Evolutionary conservation across 2,888 invertebrate species (phyloP).

Genomic region (Buathra laborator): DNA sequence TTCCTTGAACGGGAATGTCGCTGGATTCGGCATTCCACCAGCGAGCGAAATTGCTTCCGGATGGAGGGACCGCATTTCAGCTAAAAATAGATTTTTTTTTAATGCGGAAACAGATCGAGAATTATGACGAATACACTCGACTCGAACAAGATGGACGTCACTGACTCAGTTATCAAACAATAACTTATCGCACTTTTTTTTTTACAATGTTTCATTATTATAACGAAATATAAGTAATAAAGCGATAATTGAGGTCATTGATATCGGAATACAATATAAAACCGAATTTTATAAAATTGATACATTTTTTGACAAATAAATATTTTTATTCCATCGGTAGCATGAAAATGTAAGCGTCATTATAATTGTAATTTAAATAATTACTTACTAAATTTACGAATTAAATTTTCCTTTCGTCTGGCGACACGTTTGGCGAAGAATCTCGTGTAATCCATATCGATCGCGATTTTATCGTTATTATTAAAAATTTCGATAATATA

Average conservation of each 20-base stretch:
- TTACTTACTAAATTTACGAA: constrained; percentile 86
- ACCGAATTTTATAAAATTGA: too few species aligned
- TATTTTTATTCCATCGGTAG: too few species aligned
- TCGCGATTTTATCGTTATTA: not conserved
- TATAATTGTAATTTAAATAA: constrained; percentile 5
- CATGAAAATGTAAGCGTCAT: too few species aligned
- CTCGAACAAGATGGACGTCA: not conserved
- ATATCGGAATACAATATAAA: too few species aligned
- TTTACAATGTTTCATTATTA: too few species aligned
- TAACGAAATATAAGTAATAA: too few species aligned
- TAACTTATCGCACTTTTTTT: too few species aligned
- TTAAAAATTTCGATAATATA: not conserved
- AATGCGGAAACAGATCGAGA: not conserved
- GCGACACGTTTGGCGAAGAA: constrained; percentile 85
- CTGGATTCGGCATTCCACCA: constrained; percentile 90
- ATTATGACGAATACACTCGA: not conserved
- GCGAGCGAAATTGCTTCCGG: constrained; percentile 88
- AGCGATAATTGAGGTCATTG: too few species aligned
- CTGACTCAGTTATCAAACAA: too few species aligned
- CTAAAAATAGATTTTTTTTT: constrained; percentile 76
- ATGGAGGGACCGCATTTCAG: constrained; percentile 83
- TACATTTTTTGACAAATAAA: too few species aligned
- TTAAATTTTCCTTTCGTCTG: constrained; percentile 84
- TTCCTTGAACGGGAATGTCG: constrained; percentile 89
- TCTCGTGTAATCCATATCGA: constrained; percentile 84